Base-by-base conservation (phyloP, 2,113 vertebrate species). In the Lethenteron reissneri region DNA sequence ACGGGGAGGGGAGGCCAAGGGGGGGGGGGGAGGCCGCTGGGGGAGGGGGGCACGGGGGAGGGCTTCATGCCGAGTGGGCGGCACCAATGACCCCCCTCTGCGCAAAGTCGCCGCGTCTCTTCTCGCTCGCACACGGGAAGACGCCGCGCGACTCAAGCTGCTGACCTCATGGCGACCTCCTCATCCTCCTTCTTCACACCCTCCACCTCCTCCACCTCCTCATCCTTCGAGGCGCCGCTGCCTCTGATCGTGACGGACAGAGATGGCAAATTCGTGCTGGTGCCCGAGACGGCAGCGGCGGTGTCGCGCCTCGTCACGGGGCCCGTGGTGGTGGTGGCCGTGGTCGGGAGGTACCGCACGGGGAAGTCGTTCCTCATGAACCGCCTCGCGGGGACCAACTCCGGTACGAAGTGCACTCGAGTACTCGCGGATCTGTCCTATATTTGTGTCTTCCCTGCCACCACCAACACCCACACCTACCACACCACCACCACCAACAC, bases 341-440 rank as follows among this genome's bases (percentile, higher is more conserved):
- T 79, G 3, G 70, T 71, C 58, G 79, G 79, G 4, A 64, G 41
- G 4, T 77, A 73, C 25, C 70, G 73, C 4, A 77, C 76, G 0
- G 78, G 77, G 21, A 80, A 79, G 12, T 80, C 78, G n/a, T 79
- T 75, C 71, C 62, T 79, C 14, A 78, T 79, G 78, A 80, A 80
- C 71, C 13, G 57, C 2, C 60, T 79, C 69, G 74, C 75, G 6
- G 74, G 76, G 58, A 14, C 56, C 2, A 73, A 73, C 9, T 56
- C 10, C 1, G 77, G 79, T 80, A 68, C 56, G 70, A 41, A 6
- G 1, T 1, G 41, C 5, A 41, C 19, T 19, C 62, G 15, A 68
- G 5, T 68, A n/a, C 8, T 68, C 19, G 8, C 19, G 15, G 19
- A 68, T 68, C 62, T 68, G 4, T 19, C 62, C 15, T 68, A 5